These are phyloP conservation scores for Scortum barcoo DNA, from an alignment of 2,113 vertebrate species.

Conservation along the genomic window DNA sequence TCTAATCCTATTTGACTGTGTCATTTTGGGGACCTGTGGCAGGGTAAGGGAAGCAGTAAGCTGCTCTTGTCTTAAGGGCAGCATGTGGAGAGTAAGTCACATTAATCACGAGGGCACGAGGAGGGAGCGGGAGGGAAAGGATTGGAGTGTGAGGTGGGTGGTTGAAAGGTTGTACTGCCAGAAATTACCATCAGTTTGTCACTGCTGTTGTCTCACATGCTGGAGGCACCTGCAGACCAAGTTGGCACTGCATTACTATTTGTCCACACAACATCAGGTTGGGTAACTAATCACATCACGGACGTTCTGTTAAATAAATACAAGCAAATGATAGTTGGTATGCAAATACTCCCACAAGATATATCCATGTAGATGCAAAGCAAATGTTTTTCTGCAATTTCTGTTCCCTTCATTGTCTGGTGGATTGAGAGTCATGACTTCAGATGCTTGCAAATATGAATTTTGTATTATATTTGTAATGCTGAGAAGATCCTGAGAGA, in stretches of 20 bases:
- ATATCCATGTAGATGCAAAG: conserved; percentile 36
- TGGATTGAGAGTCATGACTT: conserved; percentile 61
- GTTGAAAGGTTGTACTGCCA: conserved; percentile 65
- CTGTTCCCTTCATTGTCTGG: conserved; percentile 34
- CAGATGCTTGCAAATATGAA: conserved; percentile 58
- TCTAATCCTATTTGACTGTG: conserved; percentile 78
- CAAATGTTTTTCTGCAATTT: conserved; percentile 45
- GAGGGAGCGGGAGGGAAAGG: conserved; percentile 42
- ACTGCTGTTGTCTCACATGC: conserved; percentile 53
- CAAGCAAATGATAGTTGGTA: conserved; percentile 57
- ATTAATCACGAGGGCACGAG: conserved; percentile 73
- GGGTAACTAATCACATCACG: conserved; percentile 67
- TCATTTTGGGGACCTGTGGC: conserved; percentile 69
- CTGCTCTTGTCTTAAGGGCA: conserved; percentile 76
- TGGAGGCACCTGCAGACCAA: conserved; percentile 60
- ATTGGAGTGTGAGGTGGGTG: conserved; percentile 70
- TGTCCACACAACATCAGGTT: conserved; percentile 59
- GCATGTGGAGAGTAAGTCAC: conserved; percentile 67
- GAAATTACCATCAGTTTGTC: conserved; percentile 71
- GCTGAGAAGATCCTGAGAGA: conserved; percentile 47
- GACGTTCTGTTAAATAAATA: conserved; percentile 56
- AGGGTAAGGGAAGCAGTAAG: conserved; percentile 62
- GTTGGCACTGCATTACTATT: conserved; percentile 49
- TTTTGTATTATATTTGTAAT: conserved; percentile 60
- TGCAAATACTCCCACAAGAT: conserved; percentile 56